A percentile compares a stretch with the other conserved stretches of the same genome.
phyloP scores from a whole-genome alignment of 2,113 vertebrate species.

The Pterocles orientalis region DNA sequence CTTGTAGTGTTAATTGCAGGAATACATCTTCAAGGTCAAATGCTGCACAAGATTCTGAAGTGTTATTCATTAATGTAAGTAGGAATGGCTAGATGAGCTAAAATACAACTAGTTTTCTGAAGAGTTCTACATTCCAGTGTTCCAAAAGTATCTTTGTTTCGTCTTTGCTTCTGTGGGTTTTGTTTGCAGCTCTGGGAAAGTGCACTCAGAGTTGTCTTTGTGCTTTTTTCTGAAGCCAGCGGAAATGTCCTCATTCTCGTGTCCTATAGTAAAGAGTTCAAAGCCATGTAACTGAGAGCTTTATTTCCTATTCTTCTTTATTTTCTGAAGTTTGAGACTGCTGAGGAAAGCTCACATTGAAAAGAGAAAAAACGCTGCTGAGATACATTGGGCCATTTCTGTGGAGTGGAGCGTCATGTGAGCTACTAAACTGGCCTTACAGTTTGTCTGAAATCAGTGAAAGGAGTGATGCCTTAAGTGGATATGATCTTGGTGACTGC shows the following conservation, averaged over 20 bases:
- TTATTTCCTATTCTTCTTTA: not conserved
- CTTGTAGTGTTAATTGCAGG: not conserved
- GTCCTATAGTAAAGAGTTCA: not conserved
- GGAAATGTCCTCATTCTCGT: not conserved
- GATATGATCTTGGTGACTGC: not conserved
- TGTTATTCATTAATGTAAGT: not conserved
- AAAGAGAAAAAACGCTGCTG: not conserved
- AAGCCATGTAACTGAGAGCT: not conserved
- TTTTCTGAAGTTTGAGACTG: not conserved
- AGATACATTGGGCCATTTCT: not conserved
- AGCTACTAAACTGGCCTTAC: not conserved
- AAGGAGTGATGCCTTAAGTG: not conserved
- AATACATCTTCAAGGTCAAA: not conserved
- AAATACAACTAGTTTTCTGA: not conserved
- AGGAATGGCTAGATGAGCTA: not conserved
- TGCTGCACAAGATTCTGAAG: not conserved
- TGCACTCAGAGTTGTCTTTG: not conserved
- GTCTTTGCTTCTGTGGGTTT: not conserved
- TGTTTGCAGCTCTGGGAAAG: not conserved
- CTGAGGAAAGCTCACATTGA: not conserved
- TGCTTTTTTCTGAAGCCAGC: not conserved
- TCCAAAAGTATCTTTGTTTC: slow-evolving; percentile 1
- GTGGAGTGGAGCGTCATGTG: not conserved
- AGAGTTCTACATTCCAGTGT: not conserved
- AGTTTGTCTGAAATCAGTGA: not conserved